A percentile compares a stretch with the other conserved stretches of the same genome.
These are phyloP conservation scores for Phalera bucephala DNA, from an alignment of 2,888 invertebrate species.

Conservation along the genomic window DNA sequence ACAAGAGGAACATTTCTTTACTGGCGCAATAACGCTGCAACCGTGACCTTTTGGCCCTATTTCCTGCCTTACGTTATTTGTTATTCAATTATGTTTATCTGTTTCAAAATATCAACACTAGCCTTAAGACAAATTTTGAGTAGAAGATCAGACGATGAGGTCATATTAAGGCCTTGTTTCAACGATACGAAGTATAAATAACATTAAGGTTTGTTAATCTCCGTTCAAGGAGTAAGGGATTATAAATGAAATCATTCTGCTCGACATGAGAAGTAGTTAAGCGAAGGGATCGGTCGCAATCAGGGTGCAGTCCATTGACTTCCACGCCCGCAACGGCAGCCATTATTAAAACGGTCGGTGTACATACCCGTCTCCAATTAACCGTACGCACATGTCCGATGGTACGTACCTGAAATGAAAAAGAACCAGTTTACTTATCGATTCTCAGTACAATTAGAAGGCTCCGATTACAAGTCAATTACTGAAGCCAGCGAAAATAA, in stretches of 20 bases:
- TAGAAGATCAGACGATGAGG: constrained; percentile 5
- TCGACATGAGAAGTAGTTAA: not conserved
- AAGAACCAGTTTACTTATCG: constrained; percentile 45
- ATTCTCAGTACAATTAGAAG: constrained; percentile 44
- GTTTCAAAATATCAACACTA: constrained; percentile 13
- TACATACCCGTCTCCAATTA: constrained; percentile 38
- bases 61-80: constrained; percentile 25
- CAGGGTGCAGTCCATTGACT: constrained; percentile 32
- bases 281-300: constrained; percentile 8
- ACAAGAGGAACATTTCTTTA: no score
- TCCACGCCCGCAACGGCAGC: constrained; percentile 19
- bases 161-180: constrained; percentile 9
- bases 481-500: constrained; percentile 22
- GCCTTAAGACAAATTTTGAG: constrained; percentile 5
- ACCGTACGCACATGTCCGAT: constrained; percentile 26
- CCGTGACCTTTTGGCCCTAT: constrained; percentile 27
- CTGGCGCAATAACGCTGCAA: no score
- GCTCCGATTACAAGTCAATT: constrained; percentile 35
- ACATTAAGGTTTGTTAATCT: not conserved
- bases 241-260: not conserved
- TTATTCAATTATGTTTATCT: constrained; percentile 17
- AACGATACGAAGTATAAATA: not conserved
- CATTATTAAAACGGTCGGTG: constrained; percentile 36
- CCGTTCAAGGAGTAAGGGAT: not conserved
- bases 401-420: constrained; percentile 56